These are phyloP conservation scores for Platorchestia sp. DNA, from an alignment of 1,140 invertebrate species.

Conservation along the genomic window DNA sequence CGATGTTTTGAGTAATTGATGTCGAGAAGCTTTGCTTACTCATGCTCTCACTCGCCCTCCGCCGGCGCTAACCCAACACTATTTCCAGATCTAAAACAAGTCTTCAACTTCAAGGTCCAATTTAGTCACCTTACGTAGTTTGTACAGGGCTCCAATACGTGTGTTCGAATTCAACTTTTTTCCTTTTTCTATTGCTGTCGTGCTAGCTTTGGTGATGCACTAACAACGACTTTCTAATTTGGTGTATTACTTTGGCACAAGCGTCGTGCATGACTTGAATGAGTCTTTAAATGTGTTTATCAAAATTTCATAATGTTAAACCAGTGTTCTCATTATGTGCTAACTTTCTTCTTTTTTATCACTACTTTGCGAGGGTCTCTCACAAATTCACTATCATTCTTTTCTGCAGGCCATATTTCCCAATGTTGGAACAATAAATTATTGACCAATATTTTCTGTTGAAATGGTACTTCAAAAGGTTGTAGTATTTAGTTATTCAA, in stretches of 20 bases:
- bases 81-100: not conserved
- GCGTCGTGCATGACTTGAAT: slow-evolving; percentile 6
- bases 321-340: not conserved
- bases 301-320: not conserved
- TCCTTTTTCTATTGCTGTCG: not conserved
- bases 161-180: not conserved
- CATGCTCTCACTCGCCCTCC: slow-evolving; percentile 40
- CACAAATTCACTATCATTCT: not conserved
- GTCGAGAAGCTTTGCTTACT: slow-evolving; percentile 29
- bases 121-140: not conserved
- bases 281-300: not conserved
- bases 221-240: not conserved
- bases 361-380: not conserved
- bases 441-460: not conserved
- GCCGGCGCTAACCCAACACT: slow-evolving; percentile 7
- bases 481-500: not conserved
- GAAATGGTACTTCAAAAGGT: not conserved
- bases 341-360: not conserved
- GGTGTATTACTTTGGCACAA: slow-evolving; percentile 7
- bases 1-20: slow-evolving; percentile 53
- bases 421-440: not conserved
- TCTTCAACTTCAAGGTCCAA: not conserved
- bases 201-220: not conserved
- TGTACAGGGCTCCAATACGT: not conserved
- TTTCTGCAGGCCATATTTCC: not conserved